Evolutionary conservation across 2,888 invertebrate species (phyloP), one percentile per base, ranked within the genome.

Genomic region (Calliphora vomitoria): DNA sequence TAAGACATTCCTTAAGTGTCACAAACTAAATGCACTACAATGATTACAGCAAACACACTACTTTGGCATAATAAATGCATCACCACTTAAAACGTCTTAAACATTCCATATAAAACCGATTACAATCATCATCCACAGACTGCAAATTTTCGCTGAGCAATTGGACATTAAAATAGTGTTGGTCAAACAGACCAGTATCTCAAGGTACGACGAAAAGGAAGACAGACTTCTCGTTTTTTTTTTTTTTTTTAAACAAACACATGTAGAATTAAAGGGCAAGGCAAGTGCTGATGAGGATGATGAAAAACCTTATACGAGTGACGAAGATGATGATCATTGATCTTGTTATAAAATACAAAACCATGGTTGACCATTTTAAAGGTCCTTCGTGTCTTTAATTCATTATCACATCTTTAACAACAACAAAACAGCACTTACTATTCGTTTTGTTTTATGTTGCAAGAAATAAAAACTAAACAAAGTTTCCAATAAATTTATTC

Each of bases 311-410:
- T 62, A 60, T 15, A 75, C 35, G 62, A 80, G 60, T 76, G 78
- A 81, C 86, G 81, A 85, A 85, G 80, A 80, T 78, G 71, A 87
- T 86, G 87, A 84, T 81, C 84, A 87, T 74, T 82, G 86, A 86
- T 86, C 86, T 82, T 78, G 82, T 86, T 86, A 25, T 58, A 11
- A 18, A 6, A 3, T 75, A 20, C 15, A 41, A 35, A 25, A n/a
- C 50, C 66, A 75, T 71, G 80, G 85, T 74, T 72, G 62, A 47
- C 68, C 60, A 60, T 79, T 80, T 31, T 25, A 74, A 85, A 25
- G 72, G 80, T 66, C 83, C 76, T 84, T 87, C 85, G 87, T 87
- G 87, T 84, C 74, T 78, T 87, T 74, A 84, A 84, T 86, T 80
- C 80, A 75, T 87, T 87, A 87, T 87, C 87, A 82, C 78, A 87